Conservation (phyloP, 2,888 invertebrate genomes). For the Gymnosoma rotundatum region DNA sequence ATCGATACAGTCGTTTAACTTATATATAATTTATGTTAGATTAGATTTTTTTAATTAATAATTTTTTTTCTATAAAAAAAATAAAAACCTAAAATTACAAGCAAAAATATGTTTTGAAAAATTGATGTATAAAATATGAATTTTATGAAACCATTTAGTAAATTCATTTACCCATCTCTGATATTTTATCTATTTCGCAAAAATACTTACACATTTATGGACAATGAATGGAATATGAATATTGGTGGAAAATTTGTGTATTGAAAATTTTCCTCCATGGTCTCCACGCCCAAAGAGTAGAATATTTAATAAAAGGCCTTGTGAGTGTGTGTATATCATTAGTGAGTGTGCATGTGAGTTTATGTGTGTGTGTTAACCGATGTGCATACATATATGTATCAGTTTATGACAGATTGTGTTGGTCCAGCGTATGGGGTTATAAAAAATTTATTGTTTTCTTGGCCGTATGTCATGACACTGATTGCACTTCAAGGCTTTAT, state of each 20-base stretch:
- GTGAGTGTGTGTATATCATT: neutral
- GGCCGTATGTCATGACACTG: constrained; percentile 66
- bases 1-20: too few relatives aligned
- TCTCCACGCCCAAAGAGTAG: too few relatives aligned
- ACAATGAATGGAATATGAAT: neutral
- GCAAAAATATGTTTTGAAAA: too few relatives aligned
- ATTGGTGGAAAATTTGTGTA: constrained; percentile 7
- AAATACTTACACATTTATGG: constrained; percentile 4
- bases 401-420: neutral
- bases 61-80: too few relatives aligned
- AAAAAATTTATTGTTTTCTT: constrained; percentile 68
- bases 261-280: neutral
- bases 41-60: too few relatives aligned
- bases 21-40: too few relatives aligned
- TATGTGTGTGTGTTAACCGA: neutral
- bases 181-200: neutral
- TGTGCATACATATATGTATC: neutral
- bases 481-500: constrained; percentile 71
- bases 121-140: too few relatives aligned
- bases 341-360: neutral
- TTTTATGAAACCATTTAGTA: too few relatives aligned
- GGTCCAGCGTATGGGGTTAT: constrained; percentile 54
- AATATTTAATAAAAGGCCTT: neutral
- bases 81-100: too few relatives aligned
- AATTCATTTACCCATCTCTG: too few relatives aligned